Conservation (phyloP, 2,888 invertebrate species). For the Rhagonycha fulva region DNA sequence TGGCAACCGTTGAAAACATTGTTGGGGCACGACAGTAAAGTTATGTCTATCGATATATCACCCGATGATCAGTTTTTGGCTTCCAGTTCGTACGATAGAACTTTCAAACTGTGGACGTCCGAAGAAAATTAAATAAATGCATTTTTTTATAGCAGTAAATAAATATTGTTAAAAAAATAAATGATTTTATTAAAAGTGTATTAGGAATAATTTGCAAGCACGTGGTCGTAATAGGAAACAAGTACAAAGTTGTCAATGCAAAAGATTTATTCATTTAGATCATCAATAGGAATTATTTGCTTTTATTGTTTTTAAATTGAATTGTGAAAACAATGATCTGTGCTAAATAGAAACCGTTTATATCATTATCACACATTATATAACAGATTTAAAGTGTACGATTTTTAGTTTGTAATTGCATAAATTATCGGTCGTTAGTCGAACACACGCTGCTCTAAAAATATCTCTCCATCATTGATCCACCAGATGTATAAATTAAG, state of each 20-base stretch:
- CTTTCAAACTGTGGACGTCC: constrained; percentile 95
- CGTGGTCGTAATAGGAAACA: not conserved
- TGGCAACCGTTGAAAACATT: constrained; percentile 96
- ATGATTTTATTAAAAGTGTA: not conserved
- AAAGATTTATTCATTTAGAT: constrained; percentile 18
- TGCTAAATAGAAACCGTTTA: constrained; percentile 16
- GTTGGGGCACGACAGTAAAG: constrained; percentile 94
- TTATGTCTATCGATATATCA: constrained; percentile 92
- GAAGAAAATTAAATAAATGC: constrained; percentile 57
- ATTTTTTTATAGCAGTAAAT: too few species aligned
- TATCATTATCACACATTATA: constrained; percentile 14
- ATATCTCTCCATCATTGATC: constrained; percentile 3
- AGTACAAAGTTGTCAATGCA: constrained; percentile 5
- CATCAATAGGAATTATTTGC: constrained; percentile 17
- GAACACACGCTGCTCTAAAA: constrained; percentile 4
- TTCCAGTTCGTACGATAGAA: constrained; percentile 93
- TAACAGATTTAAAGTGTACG: constrained; percentile 7
- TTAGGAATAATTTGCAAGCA: not conserved
- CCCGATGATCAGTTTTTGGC: constrained; percentile 89
- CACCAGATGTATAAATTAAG: constrained; percentile 13
- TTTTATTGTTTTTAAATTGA: constrained; percentile 29
- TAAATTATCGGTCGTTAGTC: constrained; percentile 20
- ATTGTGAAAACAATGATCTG: constrained; percentile 10
- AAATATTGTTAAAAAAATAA: too few species aligned
- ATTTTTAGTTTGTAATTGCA: constrained; percentile 8